Base-by-base conservation (phyloP, 2,113 vertebrate genomes). In the Uria lomvia region DNA sequence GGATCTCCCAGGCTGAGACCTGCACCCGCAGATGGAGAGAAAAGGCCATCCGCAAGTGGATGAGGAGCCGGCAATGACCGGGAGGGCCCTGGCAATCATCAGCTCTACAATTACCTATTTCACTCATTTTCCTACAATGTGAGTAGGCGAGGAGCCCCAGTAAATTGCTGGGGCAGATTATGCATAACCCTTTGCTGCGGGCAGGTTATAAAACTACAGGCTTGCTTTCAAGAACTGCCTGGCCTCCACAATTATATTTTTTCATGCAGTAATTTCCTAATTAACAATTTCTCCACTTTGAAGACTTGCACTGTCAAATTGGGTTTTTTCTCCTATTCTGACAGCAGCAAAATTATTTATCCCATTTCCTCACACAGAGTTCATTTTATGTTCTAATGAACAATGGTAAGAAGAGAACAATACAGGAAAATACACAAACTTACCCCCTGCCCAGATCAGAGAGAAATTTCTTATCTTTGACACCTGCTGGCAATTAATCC, bases 401-500 rank as follows among this genome's bases (percentile, higher is more conserved):
- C 78, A 67, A 83, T 1, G 29, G 38, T 1, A 27, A 79, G 52
- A 58, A 30, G 18, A 84, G 85, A 94, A 92, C 93, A 94, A 86
- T 50, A 8, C 26, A 55, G 77, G 78, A 60, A 68, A 96, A 88
- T 4, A 20, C 85, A 90, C 63, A 24, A n/a, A 84, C 83, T 26
- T 30, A 90, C 86, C 94, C 90, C 94, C 95, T 96, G 90, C 90
- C 59, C 65, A 32, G 88, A 93, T 93, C 94, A 95, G 49, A 94
- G 66, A 59, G 76, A 59, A 89, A 90, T 60, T 53, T 53, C 88
- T 92, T 81, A 40, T 94, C 92, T 75, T 60, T 91, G 92, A 52
- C 88, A 94, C 96, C 94, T 94, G 94, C 92, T 95, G 92, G 60
- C 91, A 91, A 87, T 94, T 96, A 97, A 91, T 94, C 65, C 90